Base-by-base conservation (phyloP, 2,888 invertebrate species). In the Xestia xanthographa region DNA sequence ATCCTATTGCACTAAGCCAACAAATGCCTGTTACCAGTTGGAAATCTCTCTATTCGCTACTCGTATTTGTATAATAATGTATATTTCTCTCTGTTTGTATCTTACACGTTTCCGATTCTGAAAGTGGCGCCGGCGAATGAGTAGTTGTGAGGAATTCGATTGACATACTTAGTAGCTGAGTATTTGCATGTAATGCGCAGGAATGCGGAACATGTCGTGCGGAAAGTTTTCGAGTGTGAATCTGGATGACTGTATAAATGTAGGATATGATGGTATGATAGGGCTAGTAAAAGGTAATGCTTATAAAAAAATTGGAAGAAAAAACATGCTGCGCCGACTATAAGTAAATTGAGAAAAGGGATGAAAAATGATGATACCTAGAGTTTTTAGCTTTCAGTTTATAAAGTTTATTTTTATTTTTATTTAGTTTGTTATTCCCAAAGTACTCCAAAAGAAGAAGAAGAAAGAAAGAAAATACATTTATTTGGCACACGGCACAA, bases 161-260 rank as follows among this genome's bases (percentile, higher is more conserved):
- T 62, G 43, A 26, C 62, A 29, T 77, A n/a, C n/a, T n/a, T n/a
- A 45, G 50, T 29, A 29, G n/a, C n/a, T n/a, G n/a, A 58, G 56
- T 58, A 48, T 68, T 14, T 53, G 26, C 38, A 50, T 26, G n/a
- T 41, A 34, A 68, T 62, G 34, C 2, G 17, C 6, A n/a, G 22
- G 8, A 43, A 76, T 62, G 68, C 26, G 9, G 34, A 53, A 11
- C 11, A n/a, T 38, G 9, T 50, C 14, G 26, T 29, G n/a, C 5
- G 38, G 34, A 38, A 62, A 62, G 43, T 50, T 60, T 69, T 50
- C n/a, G 5, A 60, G 17, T 26, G 22, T 9, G 22, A 38, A 75
- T 38, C 5, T 56, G 17, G 26, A 53, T 62, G 5, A 14, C 20
- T 48, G 1, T 22, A 11, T 9, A n/a, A 26, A 26, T 56, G 14